Base-by-base conservation (phyloP, 2,888 invertebrate species). In the Sinentomon sp. region DNA sequence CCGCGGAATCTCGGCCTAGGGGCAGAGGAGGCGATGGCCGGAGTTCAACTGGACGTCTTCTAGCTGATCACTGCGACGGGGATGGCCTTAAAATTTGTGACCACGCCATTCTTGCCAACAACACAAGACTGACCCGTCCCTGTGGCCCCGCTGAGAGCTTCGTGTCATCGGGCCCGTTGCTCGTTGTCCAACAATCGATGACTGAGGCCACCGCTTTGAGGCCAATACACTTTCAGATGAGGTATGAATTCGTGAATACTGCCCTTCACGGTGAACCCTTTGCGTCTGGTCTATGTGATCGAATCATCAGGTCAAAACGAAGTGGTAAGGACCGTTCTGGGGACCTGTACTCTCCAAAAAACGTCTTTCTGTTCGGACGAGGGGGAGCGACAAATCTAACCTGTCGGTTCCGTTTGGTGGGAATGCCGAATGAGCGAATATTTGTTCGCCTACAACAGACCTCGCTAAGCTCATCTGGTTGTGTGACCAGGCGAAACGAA, bases 191-290 rank as follows among this genome's bases (percentile, higher is more conserved):
- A 51, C 56, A 80, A 44, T 67, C 68, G 46, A 60, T 75, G 46
- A 65, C 70, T 10, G 76, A 82, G 52, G 75, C 77, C 24, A 78
- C 82, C 1, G 76, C 76, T 24, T 60, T 82, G 5, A 40, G 80
- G 45, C 76, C 78, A 1, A 66, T 82, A 28, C 68, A 70, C 45
- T 82, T 80, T 51, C 72, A 74, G 49, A 69, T 78, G 0, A 62
- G 76, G 17, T 82, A 80, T 54, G 82, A 82, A 53, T 82, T 82
- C 48, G 78, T 82, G 25, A 78, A 80, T 50, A 58, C 78, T 6
- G n/a, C n/a, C n/a, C n/a, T n/a, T n/a, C 37, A 38, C 19, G 73
- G 77, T 45, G 71, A 78, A 54, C 66, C 72, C 0, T 70, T 68
- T 55, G 73, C 70, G 5, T 61, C 61, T 20, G 73, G 72, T 0